phyloP scores from a whole-genome alignment of 2,797 vertebrate species.

The Leptatherina wallacei region DNA sequence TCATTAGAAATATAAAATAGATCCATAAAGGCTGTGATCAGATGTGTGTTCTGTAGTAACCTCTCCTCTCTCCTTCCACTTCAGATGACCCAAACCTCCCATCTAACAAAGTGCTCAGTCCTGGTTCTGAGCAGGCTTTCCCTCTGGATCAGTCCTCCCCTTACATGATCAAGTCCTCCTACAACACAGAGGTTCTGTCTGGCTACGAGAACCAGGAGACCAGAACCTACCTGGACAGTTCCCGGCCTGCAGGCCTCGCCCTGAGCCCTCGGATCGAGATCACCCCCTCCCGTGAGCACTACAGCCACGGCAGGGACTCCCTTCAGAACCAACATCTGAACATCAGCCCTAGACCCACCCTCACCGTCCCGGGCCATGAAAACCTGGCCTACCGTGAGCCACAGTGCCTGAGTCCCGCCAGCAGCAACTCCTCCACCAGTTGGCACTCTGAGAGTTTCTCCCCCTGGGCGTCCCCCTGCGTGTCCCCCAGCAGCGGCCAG shows the following conservation, averaged over 20 bases:
- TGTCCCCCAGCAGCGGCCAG: conserved; percentile 94
- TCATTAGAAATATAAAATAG: too few relatives aligned
- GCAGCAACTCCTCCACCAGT: conserved; percentile 98
- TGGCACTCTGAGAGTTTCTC: conserved; percentile 98
- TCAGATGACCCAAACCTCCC: conserved; percentile 92
- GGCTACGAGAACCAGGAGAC: conserved; percentile 90
- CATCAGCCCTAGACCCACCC: conserved; percentile 90
- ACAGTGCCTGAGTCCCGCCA: conserved; percentile 97
- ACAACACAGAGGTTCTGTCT: conserved; percentile 83
- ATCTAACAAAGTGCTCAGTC: conserved; percentile 89
- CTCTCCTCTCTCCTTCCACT: neutral
- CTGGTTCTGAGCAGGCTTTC: conserved; percentile 88
- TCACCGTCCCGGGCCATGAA: conserved; percentile 94
- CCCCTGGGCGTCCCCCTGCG: conserved; percentile 96
- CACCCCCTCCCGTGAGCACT: conserved; percentile 96
- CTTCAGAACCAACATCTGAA: conserved; percentile 90
- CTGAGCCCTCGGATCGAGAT: conserved; percentile 97
- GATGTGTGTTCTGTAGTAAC: neutral
- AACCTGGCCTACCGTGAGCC: conserved; percentile 90
- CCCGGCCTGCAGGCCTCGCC: conserved; percentile 85
- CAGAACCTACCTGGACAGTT: conserved; percentile 86
- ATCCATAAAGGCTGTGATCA: too few relatives aligned
- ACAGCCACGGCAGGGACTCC: conserved; percentile 89
- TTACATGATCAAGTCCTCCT: conserved; percentile 90
- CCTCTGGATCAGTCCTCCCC: conserved; percentile 86